A percentile compares a stretch with the other conserved stretches of the same genome.
These are phyloP conservation scores for Sphaerodactylus townsendi DNA, from an alignment of 2,113 vertebrate genomes.

Conservation along the genomic window DNA sequence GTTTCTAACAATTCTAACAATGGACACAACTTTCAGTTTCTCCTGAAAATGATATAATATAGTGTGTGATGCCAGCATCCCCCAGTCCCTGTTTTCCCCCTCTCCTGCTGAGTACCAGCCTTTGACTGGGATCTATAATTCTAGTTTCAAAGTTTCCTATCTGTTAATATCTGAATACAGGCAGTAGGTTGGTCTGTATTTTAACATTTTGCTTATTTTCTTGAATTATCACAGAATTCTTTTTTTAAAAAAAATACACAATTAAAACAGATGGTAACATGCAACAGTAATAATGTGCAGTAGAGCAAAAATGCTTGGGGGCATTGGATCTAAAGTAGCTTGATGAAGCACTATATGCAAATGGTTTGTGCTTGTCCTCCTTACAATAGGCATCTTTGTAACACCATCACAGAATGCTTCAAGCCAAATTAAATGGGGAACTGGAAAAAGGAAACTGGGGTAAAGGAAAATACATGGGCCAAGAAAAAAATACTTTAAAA, in stretches of 20 bases:
- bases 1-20: too few relatives aligned
- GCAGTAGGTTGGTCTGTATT: not conserved
- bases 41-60: too few relatives aligned
- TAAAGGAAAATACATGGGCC: slow-evolving; percentile 18
- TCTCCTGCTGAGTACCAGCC: too few relatives aligned
- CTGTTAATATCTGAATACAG: not conserved
- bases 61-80: too few relatives aligned
- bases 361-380: slow-evolving; percentile 35
- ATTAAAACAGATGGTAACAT: not conserved
- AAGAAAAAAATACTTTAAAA: too few relatives aligned
- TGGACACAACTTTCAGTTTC: too few relatives aligned
- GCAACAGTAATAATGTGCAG: not conserved
- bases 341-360: not conserved
- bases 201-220: not conserved
- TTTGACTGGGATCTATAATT: not conserved
- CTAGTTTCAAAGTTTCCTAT: not conserved
- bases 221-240: not conserved
- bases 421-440: slow-evolving; percentile 35
- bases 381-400: slow-evolving; percentile 33
- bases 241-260: not conserved
- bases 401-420: slow-evolving; percentile 39
- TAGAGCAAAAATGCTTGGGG: not conserved
- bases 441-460: slow-evolving; percentile 31
- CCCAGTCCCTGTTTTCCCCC: too few relatives aligned
- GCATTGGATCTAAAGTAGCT: not conserved